Percentiles rank a stretch among this genome's conserved stretches.
Evolutionary conservation across 2,113 vertebrate species (phyloP).

Genomic region (Maccullochella peelii): DNA sequence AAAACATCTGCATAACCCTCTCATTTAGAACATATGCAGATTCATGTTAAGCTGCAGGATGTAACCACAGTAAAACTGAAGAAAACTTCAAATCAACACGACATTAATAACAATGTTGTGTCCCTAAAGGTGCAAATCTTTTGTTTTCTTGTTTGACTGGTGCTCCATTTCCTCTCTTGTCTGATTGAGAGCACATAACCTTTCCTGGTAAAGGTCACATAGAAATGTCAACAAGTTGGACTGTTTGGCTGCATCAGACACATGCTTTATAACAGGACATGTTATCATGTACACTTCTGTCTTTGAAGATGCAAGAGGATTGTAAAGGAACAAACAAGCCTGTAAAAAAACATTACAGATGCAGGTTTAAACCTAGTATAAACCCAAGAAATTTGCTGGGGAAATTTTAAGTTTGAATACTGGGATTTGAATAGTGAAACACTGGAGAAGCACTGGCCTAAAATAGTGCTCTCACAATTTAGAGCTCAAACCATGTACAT

Average conservation of each 20-base stretch:
- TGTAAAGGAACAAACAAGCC: background rate
- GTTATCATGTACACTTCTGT: background rate
- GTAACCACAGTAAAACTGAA: conserved; percentile 1
- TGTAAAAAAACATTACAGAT: background rate
- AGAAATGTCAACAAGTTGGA: conserved; percentile 41
- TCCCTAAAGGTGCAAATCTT: conserved; percentile 2
- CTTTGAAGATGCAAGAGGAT: background rate
- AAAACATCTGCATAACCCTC: conserved; percentile 26
- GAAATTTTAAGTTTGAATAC: background rate
- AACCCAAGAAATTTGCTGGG: background rate
- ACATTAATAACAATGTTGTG: background rate
- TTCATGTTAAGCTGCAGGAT: conserved; percentile 10
- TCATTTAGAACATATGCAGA: conserved; percentile 14
- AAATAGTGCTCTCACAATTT: background rate
- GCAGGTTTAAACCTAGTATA: background rate
- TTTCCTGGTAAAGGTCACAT: conserved; percentile 45
- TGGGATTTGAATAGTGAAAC: background rate
- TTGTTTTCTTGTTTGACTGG: conserved; percentile 38
- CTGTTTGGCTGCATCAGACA: conserved; percentile 7
- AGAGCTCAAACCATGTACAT: background rate
- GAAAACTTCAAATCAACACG: background rate
- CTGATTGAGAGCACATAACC: conserved; percentile 35
- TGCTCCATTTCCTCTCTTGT: conserved; percentile 29
- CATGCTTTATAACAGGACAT: conserved; percentile 17
- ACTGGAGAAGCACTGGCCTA: too few species aligned